Evolutionary conservation across 2,888 invertebrate species (phyloP).

Genomic region (Eudemis profundana): DNA sequence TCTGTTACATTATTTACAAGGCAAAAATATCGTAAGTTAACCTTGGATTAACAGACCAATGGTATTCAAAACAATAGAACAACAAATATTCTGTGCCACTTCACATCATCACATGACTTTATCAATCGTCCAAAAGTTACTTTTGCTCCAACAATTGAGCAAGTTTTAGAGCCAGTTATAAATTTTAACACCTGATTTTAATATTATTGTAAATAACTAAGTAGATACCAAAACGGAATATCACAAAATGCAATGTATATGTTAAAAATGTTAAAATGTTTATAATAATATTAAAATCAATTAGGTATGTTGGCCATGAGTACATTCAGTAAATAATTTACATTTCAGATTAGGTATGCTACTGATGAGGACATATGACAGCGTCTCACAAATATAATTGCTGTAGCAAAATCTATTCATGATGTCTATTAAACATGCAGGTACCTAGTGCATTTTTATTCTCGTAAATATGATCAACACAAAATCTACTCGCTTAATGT

Average conservation of each 20-base stretch:
- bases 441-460: not conserved
- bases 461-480: constrained; percentile 10
- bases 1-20: constrained; percentile 29
- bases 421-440: not conserved
- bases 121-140: not conserved
- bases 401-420: not conserved
- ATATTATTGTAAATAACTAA: not conserved
- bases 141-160: constrained; percentile 1
- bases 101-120: constrained; percentile 7
- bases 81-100: not conserved
- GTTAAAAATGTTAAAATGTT: not conserved
- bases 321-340: not conserved
- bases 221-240: not conserved
- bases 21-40: constrained; percentile 19
- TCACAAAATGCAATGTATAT: not conserved
- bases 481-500: not conserved
- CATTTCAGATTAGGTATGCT: not conserved
- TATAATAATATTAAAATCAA: not conserved
- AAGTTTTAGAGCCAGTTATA: constrained; percentile 1
- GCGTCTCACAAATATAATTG: not conserved
- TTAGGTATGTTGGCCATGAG: not conserved
- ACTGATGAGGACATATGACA: not conserved
- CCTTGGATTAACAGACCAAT: constrained; percentile 14
- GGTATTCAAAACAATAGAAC: constrained; percentile 13
- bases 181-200: not conserved